Base-by-base conservation (phyloP, 1,140 invertebrate genomes). In the Temnothorax longispinosus region DNA sequence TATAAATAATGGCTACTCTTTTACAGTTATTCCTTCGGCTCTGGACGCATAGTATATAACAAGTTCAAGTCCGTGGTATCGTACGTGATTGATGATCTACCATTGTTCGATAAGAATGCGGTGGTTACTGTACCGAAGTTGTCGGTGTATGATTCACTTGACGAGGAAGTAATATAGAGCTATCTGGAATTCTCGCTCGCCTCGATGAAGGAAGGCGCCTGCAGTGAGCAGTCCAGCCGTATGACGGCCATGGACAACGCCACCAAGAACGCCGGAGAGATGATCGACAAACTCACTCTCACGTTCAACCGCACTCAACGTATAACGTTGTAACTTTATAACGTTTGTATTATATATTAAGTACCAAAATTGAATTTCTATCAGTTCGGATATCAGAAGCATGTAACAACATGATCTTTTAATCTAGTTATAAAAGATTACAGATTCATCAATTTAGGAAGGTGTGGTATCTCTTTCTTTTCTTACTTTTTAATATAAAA, bases 1-100 rank as follows among this genome's bases (percentile, higher is more conserved):
- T 41, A 41, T 41, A 41, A 41, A 41, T 41, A 41, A 41, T 41
- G 38, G 38, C 15, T 67, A 67, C 15, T 58, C n/a, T 58, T 86
- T 92, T 92, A 15, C 86, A 95, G 95, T 60, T 99, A 98, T 93
- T 97, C 98, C 52, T 99, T 98, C 1, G 27, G 27, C 27, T 27
- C 27, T 95, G 97, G 98, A 87, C 97, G 97, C 94, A 98, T 99
- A 91, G 96, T 98, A 11, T 99, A 27, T 27, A 27, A 97, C 96
- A 99, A 99, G 94, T 99, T 99, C 95, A 99, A 97, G 96, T 98
- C 98, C 56, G 99, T 99, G 41, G 99, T 99, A 6, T 99, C 99
- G 0, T 99, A 99, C 94, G 94, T 95, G 18, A 98, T 98, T 27
- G 27, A 27, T 67, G 96, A 97, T 69, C 92, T 99, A 93, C 98